A percentile compares a stretch with the other conserved stretches of the same genome.
Evolutionary conservation across 2,888 invertebrate genomes (phyloP).

Genomic region (Heliconius charithonia): DNA sequence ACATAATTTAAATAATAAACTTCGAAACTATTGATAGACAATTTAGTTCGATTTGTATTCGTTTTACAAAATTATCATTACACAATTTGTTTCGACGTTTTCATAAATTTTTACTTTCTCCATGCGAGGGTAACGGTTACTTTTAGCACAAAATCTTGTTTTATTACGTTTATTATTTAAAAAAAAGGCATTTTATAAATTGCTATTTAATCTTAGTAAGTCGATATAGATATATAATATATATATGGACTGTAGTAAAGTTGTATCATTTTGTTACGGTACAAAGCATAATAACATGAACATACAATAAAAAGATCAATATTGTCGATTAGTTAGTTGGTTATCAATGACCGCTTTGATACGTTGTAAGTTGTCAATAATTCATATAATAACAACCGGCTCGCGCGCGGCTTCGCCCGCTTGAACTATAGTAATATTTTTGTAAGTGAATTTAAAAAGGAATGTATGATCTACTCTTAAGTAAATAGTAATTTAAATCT

Average conservation of each 20-base stretch:
- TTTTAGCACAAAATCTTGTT: background rate
- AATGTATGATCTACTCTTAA: too few species aligned
- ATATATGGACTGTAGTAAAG: background rate
- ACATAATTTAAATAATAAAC: background rate
- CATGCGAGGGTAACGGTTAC: background rate
- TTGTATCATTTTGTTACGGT: too few species aligned
- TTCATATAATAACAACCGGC: too few species aligned
- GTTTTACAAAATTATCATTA: background rate
- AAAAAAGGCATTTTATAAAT: too few species aligned
- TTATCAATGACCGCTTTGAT: background rate
- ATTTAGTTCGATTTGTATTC: background rate
- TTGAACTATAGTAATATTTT: too few species aligned
- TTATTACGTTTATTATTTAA: too few species aligned
- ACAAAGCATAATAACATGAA: background rate
- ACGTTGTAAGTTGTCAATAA: background rate
- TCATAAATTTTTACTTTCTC: background rate
- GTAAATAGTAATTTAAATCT: too few species aligned
- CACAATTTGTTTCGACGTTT: background rate
- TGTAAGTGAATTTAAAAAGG: too few species aligned
- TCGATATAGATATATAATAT: background rate
- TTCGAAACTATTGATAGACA: background rate
- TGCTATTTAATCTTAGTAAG: too few species aligned
- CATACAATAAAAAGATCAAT: background rate
- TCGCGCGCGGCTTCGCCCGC: too few species aligned
- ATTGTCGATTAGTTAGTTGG: background rate